These are phyloP conservation scores for Marmota flaviventris DNA, from an alignment of 2,113 vertebrate genomes.

Conservation along the genomic window DNA sequence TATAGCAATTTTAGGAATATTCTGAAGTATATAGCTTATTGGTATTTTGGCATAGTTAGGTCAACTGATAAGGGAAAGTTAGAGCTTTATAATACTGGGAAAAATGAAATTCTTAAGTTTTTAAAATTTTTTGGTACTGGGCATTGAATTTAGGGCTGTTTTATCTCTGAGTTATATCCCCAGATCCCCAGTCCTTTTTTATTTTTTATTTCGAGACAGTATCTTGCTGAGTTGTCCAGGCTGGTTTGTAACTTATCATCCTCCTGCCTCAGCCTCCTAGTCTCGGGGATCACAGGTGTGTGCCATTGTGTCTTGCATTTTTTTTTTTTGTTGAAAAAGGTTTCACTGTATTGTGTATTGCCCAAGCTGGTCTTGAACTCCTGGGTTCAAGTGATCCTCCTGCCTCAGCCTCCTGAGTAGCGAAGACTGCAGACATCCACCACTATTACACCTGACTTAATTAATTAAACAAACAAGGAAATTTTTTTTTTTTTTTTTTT, in stretches of 20 bases:
- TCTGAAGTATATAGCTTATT: conserved; percentile 39
- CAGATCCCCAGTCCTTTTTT: background rate
- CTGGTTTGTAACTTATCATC: background rate
- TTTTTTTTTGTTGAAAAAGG: too few relatives aligned
- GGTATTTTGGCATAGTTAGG: background rate
- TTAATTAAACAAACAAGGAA: background rate
- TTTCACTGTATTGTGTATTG: too few relatives aligned
- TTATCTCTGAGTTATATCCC: background rate
- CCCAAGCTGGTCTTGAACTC: background rate
- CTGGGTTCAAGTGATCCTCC: background rate
- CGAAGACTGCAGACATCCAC: background rate
- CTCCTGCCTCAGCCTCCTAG: background rate
- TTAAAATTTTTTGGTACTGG: background rate
- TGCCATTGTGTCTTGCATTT: too few relatives aligned
- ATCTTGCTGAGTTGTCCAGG: background rate
- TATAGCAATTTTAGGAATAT: conserved; percentile 21
- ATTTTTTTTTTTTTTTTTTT: background rate
- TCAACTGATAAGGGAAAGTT: background rate
- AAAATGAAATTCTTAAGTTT: conserved; percentile 8
- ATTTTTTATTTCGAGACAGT: background rate
- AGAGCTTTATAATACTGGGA: conserved; percentile 10
- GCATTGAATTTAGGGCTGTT: background rate
- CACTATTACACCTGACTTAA: background rate
- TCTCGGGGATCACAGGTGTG: background rate
- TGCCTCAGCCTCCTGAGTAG: background rate